Base-by-base conservation (phyloP, 2,113 vertebrate genomes). In the Tricholaema leucomelas region DNA sequence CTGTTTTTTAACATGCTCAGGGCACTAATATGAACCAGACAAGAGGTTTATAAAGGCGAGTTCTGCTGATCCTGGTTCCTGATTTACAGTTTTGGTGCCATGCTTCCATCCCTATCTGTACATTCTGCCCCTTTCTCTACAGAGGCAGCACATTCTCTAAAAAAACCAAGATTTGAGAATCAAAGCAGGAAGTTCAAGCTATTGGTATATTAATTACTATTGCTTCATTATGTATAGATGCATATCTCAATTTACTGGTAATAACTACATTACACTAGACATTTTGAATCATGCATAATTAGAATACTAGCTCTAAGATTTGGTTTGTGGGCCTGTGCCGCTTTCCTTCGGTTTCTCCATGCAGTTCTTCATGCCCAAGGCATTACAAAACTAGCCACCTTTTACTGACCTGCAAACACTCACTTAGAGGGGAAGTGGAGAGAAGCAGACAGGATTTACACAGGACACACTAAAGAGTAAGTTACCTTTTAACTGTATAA, bases 191-290 rank as follows among this genome's bases (percentile, higher is more conserved):
- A 96, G 85, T 96, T 97, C 95, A 98, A 97, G 95, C 96, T 97
- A 97, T 96, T 96, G 94, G 94, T 94, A 97, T 97, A 97, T 96
- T 91, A 96, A 89, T 97, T 95, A 94, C 96, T 98, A 98, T 98
- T 98, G 97, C 97, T 98, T 98, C 93, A 79, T 97, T 97, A 97
- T 96, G 93, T 97, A 96, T 96, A 97, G 97, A 96, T 97, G 94
- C 96, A 97, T 97, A 98, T 97, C 92, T 97, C 96, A 97, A 96
- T 96, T 95, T 95, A 96, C 96, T 97, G 97, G 86, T 95, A 96
- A 80, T 95, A 97, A 97, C 92, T 95, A 97, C 89, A 2, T 93
- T 96, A 97, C 93, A 98, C 95, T 95, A 95, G 83, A 97, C 95
- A 94, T 92, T 95, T 95, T 95, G 85, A 96, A 87, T 94, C 97